These are phyloP conservation scores for Pollenia angustigena DNA, from an alignment of 2,888 invertebrate genomes.

Conservation along the genomic window DNA sequence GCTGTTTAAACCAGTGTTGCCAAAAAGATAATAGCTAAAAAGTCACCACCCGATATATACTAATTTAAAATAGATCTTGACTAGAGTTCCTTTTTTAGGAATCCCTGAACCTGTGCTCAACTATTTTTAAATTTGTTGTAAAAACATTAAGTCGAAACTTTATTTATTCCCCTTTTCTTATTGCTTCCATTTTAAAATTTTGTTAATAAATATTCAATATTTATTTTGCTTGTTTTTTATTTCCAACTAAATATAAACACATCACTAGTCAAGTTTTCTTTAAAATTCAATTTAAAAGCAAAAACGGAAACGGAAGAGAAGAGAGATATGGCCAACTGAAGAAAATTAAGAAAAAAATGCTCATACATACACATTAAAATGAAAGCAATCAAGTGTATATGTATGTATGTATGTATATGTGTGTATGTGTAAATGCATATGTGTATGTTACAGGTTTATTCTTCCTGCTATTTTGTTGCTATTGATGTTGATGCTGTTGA, in stretches of 20 bases:
- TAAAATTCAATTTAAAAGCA: slow-evolving; percentile 58
- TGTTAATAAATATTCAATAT: slow-evolving; percentile 33
- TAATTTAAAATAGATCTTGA: too few relatives aligned
- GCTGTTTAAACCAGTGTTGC: too few relatives aligned
- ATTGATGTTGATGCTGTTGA: slow-evolving; percentile 47
- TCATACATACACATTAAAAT: slow-evolving; percentile 3
- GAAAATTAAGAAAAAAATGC: background rate
- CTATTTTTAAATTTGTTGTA: too few relatives aligned
- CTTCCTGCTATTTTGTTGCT: slow-evolving; percentile 2
- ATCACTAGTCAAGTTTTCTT: slow-evolving; percentile 37
- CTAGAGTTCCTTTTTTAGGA: too few relatives aligned
- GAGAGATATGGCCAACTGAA: slow-evolving; percentile 36
- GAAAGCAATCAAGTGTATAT: slow-evolving; percentile 28
- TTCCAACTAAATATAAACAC: background rate
- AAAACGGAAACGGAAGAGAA: slow-evolving; percentile 56
- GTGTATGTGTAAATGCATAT: background rate
- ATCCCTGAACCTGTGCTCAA: too few relatives aligned
- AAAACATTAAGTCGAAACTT: background rate
- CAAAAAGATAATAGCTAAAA: too few relatives aligned
- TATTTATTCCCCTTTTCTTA: background rate
- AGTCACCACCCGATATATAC: too few relatives aligned
- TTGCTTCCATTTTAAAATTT: slow-evolving; percentile 3
- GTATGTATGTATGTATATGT: too few relatives aligned
- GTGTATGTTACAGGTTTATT: slow-evolving; percentile 51
- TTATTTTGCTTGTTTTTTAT: slow-evolving; percentile 10